Base-by-base conservation (phyloP, 2,113 vertebrate genomes). In the Shinisaurus crocodilurus region DNA sequence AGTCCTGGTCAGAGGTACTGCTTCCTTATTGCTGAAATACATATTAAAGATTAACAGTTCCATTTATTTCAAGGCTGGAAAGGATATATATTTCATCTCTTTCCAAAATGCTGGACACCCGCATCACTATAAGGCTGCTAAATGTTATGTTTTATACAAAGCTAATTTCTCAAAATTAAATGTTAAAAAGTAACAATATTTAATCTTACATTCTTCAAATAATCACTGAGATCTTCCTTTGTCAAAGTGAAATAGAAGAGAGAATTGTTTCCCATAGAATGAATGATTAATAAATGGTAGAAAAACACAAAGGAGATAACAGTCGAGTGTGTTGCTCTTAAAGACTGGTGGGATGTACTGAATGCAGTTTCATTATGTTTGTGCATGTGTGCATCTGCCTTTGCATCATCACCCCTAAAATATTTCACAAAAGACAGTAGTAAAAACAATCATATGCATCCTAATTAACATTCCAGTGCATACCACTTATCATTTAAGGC, bases 401-500 rank as follows among this genome's bases (percentile, higher is more conserved):
- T 93, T 86, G 84, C 85, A 92, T 48, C 45, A 88, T 20, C 72
- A 57, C 50, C 90, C 86, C 2, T 18, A 45, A 91, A 88, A 94
- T 89, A 48, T 90, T 43, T 63, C 67, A 87, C 54, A 74, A 88
- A 93, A 89, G 93, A 91, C 0, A 18, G 74, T 48, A 9, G 86
- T 65, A 48, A 37, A 60, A 54, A 5, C 82, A 90, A 88, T 54
- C 87, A 37, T 89, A 89, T 43, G 40, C 85, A n/a, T 50, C 48
- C 9, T 72, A 90, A 85, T 54, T 82, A 80, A 76, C 37, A 67
- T 84, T 93, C 79, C 84, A 65, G 65, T 12, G 29, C 83, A 88
- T 69, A 29, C 43, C 87, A 82, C 90, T 96, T 96, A 69, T 93
- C 84, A 90, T 88, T 87, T 93, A 79, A 93, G 63, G 45, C 83